Evolutionary conservation across 1,140 invertebrate genomes (phyloP), one percentile per base, ranked within the genome.

Genomic region (Scaptodrosophila lebanonensis): DNA sequence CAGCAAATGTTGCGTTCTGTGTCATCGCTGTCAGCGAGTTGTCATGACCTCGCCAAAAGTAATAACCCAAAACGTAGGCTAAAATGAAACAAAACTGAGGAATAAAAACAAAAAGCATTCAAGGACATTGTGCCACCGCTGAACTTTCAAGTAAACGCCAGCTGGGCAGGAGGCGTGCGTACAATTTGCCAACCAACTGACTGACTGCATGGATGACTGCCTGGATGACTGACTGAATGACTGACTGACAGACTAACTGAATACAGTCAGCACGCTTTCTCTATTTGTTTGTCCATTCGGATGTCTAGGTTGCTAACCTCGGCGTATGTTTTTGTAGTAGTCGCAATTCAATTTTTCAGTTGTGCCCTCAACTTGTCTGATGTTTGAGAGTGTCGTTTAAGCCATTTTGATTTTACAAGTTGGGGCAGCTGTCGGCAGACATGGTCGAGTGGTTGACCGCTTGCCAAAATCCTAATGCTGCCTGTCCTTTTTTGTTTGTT

Each of bases 401-500:
- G n/a, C 11, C 39, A 33, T 20, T 9, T 22, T 33, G 9, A 42
- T n/a, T n/a, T n/a, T n/a, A n/a, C n/a, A n/a, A n/a, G n/a, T n/a
- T n/a, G n/a, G n/a, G n/a, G n/a, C n/a, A n/a, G n/a, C n/a, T n/a
- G n/a, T n/a, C n/a, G n/a, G n/a, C n/a, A n/a, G n/a, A n/a, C 27
- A 47, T 48, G 33, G 36, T 49, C n/a, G 22, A 12, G 22, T 56
- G 58, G 16, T 61, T 22, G 27, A 57, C 40, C 54, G 63, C 29
- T 45, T 54, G 53, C n/a, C n/a, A n/a, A n/a, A n/a, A 36, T 17
- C 20, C 39, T 44, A 32, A 43, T 32, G 57, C 30, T 38, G 30
- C 33, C 49, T 66, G 50, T 65, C 68, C 43, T 48, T 66, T 66
- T 66, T 42, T 68, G 64, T 58, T 79, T 79, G 73, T 67, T 77